Conservation (phyloP, 1,140 invertebrate genomes). For the Babylonia areolata region DNA sequence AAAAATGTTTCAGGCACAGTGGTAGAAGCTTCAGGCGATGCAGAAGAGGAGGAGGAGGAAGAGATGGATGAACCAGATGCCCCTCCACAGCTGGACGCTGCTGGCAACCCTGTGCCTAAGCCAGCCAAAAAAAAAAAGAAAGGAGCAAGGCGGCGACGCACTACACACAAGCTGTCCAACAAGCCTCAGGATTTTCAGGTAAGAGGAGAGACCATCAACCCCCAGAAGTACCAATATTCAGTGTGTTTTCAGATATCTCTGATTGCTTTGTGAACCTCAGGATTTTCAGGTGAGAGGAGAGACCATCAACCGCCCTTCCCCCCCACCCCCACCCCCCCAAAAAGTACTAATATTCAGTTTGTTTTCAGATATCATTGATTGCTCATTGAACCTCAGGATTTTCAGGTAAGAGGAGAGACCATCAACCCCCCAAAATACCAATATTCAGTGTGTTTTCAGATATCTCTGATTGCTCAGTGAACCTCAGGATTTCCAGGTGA, state of each 20-base stretch:
- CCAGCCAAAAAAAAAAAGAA: constrained; percentile 54
- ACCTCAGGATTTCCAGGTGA: no score
- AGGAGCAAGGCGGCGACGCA: constrained; percentile 32
- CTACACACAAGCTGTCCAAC: constrained; percentile 60
- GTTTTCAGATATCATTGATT: no score
- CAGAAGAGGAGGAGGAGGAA: constrained; percentile 49
- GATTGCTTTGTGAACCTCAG: no score
- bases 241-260: no score
- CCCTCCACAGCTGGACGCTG: constrained; percentile 45
- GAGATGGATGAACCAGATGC: constrained; percentile 58
- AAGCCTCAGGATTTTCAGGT: constrained; percentile 69
- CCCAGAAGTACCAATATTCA: no score
- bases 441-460: no score
- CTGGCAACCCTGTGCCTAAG: constrained; percentile 49
- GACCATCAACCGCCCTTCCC: no score
- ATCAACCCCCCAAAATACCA: no score
- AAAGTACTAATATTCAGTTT: no score
- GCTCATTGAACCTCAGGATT: constrained; percentile 64
- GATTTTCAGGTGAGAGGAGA: no score
- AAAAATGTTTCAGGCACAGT: not conserved
- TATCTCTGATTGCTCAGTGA: no score
- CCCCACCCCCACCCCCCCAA: no score
- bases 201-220: constrained; percentile 16
- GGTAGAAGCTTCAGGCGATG: constrained; percentile 38
- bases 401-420: constrained; percentile 56